These are phyloP conservation scores for Coracias cyanogaster DNA, from an alignment of 2,797 vertebrate genomes.

Conservation along the genomic window DNA sequence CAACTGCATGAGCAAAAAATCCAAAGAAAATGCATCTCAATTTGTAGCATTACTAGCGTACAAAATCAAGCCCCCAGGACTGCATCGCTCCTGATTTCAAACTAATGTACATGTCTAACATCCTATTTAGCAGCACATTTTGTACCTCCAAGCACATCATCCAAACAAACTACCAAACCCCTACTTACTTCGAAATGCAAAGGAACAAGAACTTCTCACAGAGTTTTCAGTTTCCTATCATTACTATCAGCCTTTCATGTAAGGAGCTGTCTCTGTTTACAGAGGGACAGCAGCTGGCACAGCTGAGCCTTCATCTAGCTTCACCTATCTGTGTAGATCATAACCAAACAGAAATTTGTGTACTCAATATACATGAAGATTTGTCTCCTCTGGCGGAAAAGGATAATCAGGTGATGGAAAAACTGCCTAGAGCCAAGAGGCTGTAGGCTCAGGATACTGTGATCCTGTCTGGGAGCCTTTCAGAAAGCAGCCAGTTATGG, in stretches of 20 bases:
- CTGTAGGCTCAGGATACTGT: neutral
- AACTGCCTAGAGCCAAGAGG: neutral
- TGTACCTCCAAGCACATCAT: neutral
- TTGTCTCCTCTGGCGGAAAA: neutral
- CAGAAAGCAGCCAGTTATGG: neutral
- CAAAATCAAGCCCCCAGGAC: neutral
- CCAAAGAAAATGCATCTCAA: neutral
- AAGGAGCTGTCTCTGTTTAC: neutral
- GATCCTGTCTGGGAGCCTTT: neutral
- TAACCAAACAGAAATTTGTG: neutral
- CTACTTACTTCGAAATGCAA: neutral
- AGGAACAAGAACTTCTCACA: neutral
- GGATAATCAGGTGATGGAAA: neutral
- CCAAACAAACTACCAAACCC: neutral
- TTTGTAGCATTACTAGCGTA: neutral
- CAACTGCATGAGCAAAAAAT: neutral
- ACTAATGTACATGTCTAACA: accelerated
- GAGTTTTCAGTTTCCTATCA: neutral
- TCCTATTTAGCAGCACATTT: neutral
- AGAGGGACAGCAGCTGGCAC: neutral
- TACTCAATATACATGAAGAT: neutral
- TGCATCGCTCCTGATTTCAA: neutral
- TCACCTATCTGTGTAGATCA: neutral
- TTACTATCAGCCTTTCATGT: neutral
- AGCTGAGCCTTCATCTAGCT: neutral